Percentiles rank a stretch among this genome's conserved stretches.
Conservation (phyloP, 1,140 invertebrate species). For the Teleogryllus occipitalis region DNA sequence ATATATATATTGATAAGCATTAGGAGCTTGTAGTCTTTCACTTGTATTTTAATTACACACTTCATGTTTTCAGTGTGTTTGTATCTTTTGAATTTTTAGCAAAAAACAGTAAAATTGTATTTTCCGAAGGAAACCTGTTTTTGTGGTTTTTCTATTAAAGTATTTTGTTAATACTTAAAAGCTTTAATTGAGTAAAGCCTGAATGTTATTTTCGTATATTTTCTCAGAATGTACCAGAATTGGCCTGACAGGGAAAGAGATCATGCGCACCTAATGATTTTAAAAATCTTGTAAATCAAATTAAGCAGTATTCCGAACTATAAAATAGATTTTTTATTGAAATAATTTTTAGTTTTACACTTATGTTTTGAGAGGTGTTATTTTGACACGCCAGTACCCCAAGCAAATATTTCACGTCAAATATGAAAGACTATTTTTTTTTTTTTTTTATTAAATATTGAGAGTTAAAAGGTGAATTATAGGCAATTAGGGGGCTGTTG, state of each 20-base stretch:
- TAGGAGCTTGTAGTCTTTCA: background rate
- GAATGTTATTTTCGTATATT: background rate
- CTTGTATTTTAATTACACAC: background rate
- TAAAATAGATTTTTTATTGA: background rate
- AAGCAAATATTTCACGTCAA: constrained; percentile 10
- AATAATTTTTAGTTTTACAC: background rate
- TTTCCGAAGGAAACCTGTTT: background rate
- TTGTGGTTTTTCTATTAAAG: background rate
- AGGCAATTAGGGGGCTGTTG: constrained; percentile 21
- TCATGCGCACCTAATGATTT: background rate
- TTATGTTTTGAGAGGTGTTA: background rate
- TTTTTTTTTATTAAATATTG: background rate
- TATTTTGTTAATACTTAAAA: background rate
- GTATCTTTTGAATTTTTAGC: background rate
- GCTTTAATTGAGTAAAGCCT: background rate
- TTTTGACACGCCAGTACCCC: constrained; percentile 15
- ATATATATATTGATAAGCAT: background rate
- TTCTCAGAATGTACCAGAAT: background rate
- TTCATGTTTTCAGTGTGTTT: background rate
- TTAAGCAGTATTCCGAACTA: background rate
- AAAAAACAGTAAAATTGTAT: background rate
- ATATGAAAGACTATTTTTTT: background rate
- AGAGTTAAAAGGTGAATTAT: constrained; percentile 12
- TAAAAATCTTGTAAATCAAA: background rate
- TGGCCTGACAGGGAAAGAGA: background rate